Base-by-base conservation (phyloP, 2,113 vertebrate genomes). In the Rhegmatorhina hoffmannsi region DNA sequence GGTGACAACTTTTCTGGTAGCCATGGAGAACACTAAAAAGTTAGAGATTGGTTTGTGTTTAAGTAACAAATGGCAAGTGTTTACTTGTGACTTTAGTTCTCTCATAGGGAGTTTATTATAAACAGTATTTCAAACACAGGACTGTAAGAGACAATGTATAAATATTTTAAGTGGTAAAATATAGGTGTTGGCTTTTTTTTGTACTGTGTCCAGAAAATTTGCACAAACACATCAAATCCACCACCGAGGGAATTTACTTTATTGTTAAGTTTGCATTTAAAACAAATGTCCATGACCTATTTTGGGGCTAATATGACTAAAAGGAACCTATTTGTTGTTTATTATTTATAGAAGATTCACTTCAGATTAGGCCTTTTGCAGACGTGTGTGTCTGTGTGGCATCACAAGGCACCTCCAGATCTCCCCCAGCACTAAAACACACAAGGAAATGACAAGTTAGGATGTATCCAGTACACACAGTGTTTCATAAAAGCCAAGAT, bases 271-370 rank as follows among this genome's bases (percentile, higher is more conserved):
- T 97, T 97, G 96, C 97, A 97, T 97, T 97, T 97, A 96, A 97
- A 98, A 96, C 94, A 97, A 94, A 96, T 38, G 82, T 84, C 94
- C 95, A 23, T 97, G 96, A 97, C 97, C 97, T 98, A 96, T 98
- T 97, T 98, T 87, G 95, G 94, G 94, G 94, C 95, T 97, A 97
- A 97, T 97, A 97, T 95, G 97, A 96, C 97, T 97, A 97, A 97
- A 96, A 96, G 96, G 97, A 96, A 82, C 91, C 97, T 97, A 97
- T 98, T 97, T 97, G 97, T 95, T 97, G 97, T 98, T 97, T 98
- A 98, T 98, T 98, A 98, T 98, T 98, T 98, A 98, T 98, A 97
- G 84, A 96, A 97, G 92, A 95, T 95, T 98, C 97, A 98, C 97
- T 98, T 97, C 97, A 94, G 89, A 98, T 98, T 96, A 98, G 95